phyloP scores from a whole-genome alignment of 2,797 vertebrate species.

The Synanceia verrucosa region DNA sequence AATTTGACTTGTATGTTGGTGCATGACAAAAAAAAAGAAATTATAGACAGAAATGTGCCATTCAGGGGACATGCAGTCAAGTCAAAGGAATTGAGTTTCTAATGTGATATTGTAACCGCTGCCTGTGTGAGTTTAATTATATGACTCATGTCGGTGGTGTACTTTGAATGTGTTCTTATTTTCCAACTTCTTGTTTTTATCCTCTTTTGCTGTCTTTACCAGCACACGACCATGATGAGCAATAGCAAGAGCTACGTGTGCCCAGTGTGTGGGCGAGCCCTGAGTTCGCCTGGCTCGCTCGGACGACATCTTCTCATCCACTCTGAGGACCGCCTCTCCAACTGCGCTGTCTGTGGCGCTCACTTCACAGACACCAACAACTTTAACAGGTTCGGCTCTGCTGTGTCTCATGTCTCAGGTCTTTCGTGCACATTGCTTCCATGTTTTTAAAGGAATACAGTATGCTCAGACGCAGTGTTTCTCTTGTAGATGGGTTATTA shows the following conservation, averaged over 20 bases:
- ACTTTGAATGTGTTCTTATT: not conserved
- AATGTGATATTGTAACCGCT: too few relatives aligned
- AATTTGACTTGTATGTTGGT: too few relatives aligned
- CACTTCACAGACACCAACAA: conserved; percentile 95
- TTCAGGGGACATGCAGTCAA: too few relatives aligned
- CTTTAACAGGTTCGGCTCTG: conserved; percentile 88
- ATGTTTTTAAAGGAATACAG: not conserved
- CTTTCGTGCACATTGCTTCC: not conserved
- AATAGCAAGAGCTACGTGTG: conserved; percentile 96
- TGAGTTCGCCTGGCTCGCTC: conserved; percentile 95
- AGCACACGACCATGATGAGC: conserved; percentile 94
- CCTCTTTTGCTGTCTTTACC: conserved; percentile 42
- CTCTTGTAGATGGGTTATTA: not conserved
- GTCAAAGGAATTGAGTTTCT: too few relatives aligned
- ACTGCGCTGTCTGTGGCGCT: conserved; percentile 96
- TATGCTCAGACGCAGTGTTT: not conserved
- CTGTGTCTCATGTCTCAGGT: conserved; percentile 1
- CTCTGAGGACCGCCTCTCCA: conserved; percentile 96
- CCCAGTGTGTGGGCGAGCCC: conserved; percentile 95
- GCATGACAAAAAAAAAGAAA: too few relatives aligned
- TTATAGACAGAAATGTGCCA: too few relatives aligned
- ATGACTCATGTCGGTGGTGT: not conserved
- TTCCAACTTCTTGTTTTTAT: not conserved
- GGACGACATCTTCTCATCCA: conserved; percentile 98
- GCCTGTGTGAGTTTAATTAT: not conserved